These are phyloP conservation scores for Coregonus clupeaformis DNA, from an alignment of 2,113 vertebrate species.

Conservation along the genomic window DNA sequence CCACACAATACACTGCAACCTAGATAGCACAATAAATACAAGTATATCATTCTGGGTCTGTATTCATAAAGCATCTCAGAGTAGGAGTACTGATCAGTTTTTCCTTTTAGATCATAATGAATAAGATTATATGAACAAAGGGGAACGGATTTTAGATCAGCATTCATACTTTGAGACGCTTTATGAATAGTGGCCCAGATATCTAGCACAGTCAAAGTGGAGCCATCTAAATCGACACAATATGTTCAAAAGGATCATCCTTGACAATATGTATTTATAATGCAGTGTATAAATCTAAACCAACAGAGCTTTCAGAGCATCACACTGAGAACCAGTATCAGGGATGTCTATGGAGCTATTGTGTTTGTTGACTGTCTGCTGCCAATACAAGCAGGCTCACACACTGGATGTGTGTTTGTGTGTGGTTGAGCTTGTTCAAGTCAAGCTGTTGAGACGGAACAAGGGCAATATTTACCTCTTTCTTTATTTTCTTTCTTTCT, in stretches of 20 bases:
- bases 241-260: conserved; percentile 28
- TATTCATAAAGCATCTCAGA: too few relatives aligned
- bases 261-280: conserved; percentile 24
- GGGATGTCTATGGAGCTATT: conserved; percentile 37
- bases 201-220: conserved; percentile 30
- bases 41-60: not conserved
- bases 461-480: conserved; percentile 41
- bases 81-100: too few relatives aligned
- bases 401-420: conserved; percentile 63
- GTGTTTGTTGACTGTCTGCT: conserved; percentile 54
- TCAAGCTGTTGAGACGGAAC: conserved; percentile 58
- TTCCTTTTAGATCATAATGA: too few relatives aligned
- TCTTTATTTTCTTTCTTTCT: conserved; percentile 10
- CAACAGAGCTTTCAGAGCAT: conserved; percentile 47
- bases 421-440: conserved; percentile 52
- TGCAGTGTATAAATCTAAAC: conserved; percentile 35
- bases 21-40: conserved; percentile 6
- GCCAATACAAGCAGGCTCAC: conserved; percentile 17
- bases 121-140: too few relatives aligned
- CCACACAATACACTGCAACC: conserved; percentile 5
- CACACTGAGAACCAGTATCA: conserved; percentile 33
- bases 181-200: not conserved
- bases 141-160: too few relatives aligned
- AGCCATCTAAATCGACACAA: conserved; percentile 32
- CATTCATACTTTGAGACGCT: too few relatives aligned